phyloP scores from a whole-genome alignment of 2,113 vertebrate genomes.

The Candoia aspera region DNA sequence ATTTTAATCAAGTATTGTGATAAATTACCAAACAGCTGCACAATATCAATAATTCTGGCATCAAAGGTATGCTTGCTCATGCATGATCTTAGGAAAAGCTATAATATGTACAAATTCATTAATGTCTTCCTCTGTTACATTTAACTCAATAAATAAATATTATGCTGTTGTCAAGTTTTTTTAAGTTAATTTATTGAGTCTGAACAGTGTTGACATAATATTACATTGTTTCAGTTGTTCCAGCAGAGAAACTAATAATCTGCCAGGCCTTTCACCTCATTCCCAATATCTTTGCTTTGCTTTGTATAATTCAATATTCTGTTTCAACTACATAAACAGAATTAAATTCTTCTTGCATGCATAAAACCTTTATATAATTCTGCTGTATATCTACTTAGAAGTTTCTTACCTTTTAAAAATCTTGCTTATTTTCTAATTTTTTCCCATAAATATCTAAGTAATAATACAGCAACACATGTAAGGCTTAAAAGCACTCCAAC shows the following conservation, averaged over 20 bases:
- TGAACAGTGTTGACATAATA: neutral
- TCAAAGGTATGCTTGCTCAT: neutral
- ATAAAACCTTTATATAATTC: neutral
- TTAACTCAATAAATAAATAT: neutral
- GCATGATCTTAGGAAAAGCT: neutral
- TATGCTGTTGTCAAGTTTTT: neutral
- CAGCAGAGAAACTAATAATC: neutral
- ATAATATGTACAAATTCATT: neutral
- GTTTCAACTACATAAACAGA: neutral
- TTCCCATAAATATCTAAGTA: no score
- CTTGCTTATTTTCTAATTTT: no score
- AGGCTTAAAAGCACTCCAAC: no score
- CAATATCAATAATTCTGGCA: neutral
- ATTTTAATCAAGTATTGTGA: neutral
- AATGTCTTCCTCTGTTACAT: neutral
- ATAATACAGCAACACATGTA: no score
- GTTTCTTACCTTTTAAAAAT: neutral
- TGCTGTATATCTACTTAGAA: neutral
- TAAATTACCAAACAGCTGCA: neutral
- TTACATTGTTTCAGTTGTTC: neutral
- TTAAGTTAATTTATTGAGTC: neutral
- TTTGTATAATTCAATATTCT: neutral
- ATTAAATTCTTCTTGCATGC: neutral
- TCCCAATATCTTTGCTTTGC: neutral
- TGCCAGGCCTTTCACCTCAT: neutral